Conservation (phyloP, 2,888 invertebrate species). For the Formica aserva region DNA sequence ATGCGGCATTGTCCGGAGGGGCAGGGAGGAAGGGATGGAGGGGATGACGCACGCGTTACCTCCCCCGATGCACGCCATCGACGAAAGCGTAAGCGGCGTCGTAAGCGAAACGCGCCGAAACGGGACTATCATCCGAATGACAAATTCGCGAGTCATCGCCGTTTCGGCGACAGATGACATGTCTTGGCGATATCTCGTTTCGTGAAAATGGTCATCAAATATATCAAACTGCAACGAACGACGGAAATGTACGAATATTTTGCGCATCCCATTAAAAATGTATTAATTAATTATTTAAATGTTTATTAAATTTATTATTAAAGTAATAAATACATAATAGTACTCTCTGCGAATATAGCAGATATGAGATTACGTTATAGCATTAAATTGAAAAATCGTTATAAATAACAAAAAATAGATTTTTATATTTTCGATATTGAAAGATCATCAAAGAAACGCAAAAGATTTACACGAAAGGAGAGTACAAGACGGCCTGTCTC, state of each 20-base stretch:
- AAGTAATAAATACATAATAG: neutral
- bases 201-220: neutral
- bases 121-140: slow-evolving; percentile 12
- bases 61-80: slow-evolving; percentile 22
- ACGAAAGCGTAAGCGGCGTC: slow-evolving; percentile 67
- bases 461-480: neutral
- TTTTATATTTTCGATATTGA: neutral
- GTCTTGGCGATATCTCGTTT: neutral
- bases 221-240: neutral
- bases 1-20: slow-evolving; percentile 60
- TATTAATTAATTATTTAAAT: neutral
- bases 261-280: neutral
- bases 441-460: neutral
- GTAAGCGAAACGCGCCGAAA: slow-evolving; percentile 35
- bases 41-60: slow-evolving; percentile 5
- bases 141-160: slow-evolving; percentile 38
- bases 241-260: neutral
- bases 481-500: neutral
- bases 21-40: neutral
- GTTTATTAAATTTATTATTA: neutral
- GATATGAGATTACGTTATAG: neutral
- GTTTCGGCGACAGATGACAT: neutral
- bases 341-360: neutral
- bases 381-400: slow-evolving; percentile 1
- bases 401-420: neutral